phyloP scores from a whole-genome alignment of 2,888 invertebrate species.

The Tetanocera ferruginea region DNA sequence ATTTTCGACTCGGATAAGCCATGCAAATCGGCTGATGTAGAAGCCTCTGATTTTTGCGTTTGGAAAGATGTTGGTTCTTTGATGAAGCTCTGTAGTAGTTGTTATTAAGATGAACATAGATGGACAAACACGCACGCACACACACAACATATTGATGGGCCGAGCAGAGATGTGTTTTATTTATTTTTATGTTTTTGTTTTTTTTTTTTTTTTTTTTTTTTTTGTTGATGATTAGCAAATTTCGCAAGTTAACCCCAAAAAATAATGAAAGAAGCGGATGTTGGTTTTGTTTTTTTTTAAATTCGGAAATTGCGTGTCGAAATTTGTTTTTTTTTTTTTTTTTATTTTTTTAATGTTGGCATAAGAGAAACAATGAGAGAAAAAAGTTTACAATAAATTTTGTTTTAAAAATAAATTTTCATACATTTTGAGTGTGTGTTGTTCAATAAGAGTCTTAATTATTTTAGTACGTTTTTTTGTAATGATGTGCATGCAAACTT shows the following conservation, averaged over 20 bases:
- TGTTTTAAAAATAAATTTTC: slow-evolving; percentile 47
- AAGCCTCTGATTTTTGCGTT: slow-evolving; percentile 60
- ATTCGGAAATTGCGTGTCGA: slow-evolving; percentile 43
- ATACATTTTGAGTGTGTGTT: slow-evolving; percentile 47
- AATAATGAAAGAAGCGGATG: slow-evolving; percentile 52
- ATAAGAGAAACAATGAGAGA: slow-evolving; percentile 60
- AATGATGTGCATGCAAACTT: slow-evolving; percentile 65
- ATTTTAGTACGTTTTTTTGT: background rate
- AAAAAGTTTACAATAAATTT: slow-evolving; percentile 63
- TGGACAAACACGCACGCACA: slow-evolving; percentile 43
- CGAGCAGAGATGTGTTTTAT: slow-evolving; percentile 6
- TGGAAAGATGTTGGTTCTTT: slow-evolving; percentile 64
- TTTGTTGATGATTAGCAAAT: slow-evolving; percentile 22
- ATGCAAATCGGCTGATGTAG: slow-evolving; percentile 65
- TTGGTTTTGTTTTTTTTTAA: slow-evolving; percentile 40
- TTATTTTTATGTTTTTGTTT: background rate
- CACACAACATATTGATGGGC: slow-evolving; percentile 34
- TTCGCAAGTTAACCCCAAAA: slow-evolving; percentile 47
- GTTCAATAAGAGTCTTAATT: slow-evolving; percentile 41
- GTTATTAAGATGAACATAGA: slow-evolving; percentile 21
- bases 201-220: background rate
- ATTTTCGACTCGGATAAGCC: slow-evolving; percentile 69
- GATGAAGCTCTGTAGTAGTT: slow-evolving; percentile 54
- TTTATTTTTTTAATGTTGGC: slow-evolving; percentile 56
- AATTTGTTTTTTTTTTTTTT: slow-evolving; percentile 44